Conservation (phyloP, 2,888 invertebrate genomes). For the Tipula unca region DNA sequence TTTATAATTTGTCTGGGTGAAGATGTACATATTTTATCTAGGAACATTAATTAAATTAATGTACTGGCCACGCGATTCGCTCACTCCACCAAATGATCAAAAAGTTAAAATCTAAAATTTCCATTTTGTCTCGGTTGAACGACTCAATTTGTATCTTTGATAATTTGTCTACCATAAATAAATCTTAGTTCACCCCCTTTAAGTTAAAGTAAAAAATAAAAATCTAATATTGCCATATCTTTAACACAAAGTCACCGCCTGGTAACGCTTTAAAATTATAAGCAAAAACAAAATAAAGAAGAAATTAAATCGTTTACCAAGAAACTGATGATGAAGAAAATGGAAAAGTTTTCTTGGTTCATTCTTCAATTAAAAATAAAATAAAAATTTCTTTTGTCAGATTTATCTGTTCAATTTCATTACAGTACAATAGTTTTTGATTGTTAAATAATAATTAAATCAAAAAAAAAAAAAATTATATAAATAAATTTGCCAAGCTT, state of each 20-base stretch:
- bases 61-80: too few relatives aligned
- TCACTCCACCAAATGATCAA: too few relatives aligned
- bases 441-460: background rate
- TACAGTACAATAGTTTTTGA: background rate
- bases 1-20: too few relatives aligned
- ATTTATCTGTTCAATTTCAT: background rate
- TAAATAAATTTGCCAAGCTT: background rate
- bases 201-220: background rate
- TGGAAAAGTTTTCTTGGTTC: background rate
- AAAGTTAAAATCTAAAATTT: background rate
- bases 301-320: background rate
- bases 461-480: background rate
- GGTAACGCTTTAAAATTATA: background rate
- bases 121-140: background rate
- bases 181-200: background rate
- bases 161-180: background rate
- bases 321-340: background rate
- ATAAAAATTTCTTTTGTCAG: background rate
- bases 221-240: background rate
- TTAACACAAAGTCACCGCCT: background rate
- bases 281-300: background rate
- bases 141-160: background rate
- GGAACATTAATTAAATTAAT: too few relatives aligned
- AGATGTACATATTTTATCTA: too few relatives aligned
- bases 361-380: background rate